Base-by-base conservation (phyloP, 2,888 invertebrate genomes). In the Andrena chrysosceles region DNA sequence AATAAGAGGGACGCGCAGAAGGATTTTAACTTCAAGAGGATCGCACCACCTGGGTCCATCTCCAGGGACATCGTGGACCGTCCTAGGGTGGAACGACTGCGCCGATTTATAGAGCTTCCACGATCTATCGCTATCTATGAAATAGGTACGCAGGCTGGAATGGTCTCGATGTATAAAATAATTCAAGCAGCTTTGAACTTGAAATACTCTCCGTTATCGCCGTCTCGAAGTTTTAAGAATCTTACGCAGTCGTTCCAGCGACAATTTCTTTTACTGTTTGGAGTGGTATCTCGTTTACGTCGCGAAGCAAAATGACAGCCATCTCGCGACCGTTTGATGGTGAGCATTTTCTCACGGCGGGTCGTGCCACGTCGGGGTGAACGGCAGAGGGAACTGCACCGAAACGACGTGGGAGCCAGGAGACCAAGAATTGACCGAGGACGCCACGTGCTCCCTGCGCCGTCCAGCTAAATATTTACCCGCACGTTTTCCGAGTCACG, bases 21-120 rank as follows among this genome's bases (percentile, higher is more conserved):
- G 73, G 74, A 62, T 79, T 73, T 80, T 68, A 74, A 56, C 74
- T 72, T 64, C 56, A 60, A 56, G 68, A 54, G 52, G 64, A 83
- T 87, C 74, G 74, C 77, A 82, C 62, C 88, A 86, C 88, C 88
- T 87, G 88, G 62, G 87, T 74, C 78, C 77, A 59, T 82, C 86
- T 75, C 88, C 7, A 7, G 77, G 80, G 85, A 73, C 52, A 52
- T 16, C 29, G 67, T 35, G 64, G 69, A 72, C 73, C 33, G 69
- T 76, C 54, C 54, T 72, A 48, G 29, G 73, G 13, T 60, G 60
- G 62, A 81, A 75, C 67, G 77, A 83, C 72, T 16, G 1, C 66
- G 69, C 63, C 82, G 76, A 87, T 87, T 81, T 84, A 84, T 86
- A 69, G 69, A 80, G 79, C 77, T 64, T 60, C 29, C 80, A 29